These are phyloP conservation scores for Tolypeutes matacus DNA, from an alignment of 2,797 vertebrate species.

Conservation along the genomic window DNA sequence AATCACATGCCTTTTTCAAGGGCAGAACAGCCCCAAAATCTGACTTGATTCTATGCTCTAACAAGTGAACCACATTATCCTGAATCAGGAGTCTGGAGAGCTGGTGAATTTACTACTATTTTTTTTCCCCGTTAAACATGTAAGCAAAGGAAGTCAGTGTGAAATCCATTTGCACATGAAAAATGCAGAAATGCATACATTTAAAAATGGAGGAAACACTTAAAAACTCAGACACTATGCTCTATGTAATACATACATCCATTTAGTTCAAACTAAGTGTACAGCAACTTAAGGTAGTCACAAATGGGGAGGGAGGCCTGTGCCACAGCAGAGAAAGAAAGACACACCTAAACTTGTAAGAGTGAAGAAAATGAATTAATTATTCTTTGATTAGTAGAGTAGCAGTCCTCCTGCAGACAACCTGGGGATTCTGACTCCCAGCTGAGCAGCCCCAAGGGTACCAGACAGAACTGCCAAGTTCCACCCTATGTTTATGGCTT, in stretches of 20 bases:
- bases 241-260: not conserved
- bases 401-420: not conserved
- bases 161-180: not conserved
- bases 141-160: not conserved
- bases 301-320: not conserved
- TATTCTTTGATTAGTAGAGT: not conserved
- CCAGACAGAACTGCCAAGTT: not conserved
- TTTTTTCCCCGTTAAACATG: not conserved
- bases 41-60: not conserved
- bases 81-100: not conserved
- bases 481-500: not conserved
- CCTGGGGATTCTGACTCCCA: not conserved
- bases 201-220: not conserved
- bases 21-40: not conserved
- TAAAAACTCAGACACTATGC: not conserved
- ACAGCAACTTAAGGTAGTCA: not conserved
- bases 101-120: not conserved
- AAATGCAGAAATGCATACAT: not conserved
- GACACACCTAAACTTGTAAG: not conserved
- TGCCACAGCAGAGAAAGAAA: not conserved
- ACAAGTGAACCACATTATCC: not conserved
- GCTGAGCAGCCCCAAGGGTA: not conserved
- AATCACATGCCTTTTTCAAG: constrained; percentile 2
- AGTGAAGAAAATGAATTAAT: not conserved
- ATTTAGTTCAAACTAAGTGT: not conserved